Base-by-base conservation (phyloP, 2,888 invertebrate genomes). In the Ennomos quercinarius region DNA sequence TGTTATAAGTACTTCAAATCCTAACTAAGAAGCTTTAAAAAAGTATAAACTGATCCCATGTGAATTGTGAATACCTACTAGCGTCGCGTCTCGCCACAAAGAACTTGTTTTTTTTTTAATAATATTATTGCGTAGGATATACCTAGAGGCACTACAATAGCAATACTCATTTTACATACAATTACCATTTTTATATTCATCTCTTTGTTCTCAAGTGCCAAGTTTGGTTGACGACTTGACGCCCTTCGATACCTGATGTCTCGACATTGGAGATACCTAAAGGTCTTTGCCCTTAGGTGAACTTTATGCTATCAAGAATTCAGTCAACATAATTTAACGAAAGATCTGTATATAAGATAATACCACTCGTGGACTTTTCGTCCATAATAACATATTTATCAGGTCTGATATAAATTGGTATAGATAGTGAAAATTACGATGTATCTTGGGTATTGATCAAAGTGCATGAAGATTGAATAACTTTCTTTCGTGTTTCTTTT, bases 221-320 rank as follows among this genome's bases (percentile, higher is more conserved):
- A 44, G 39, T 36, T 27, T 27, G 27, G 27, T 5, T 27, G 27
- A 38, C 13, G 57, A 37, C 59, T 5, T 27, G 27, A 38, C 13
- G 57, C 41, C 59, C 50, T 48, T 59, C 44, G 40, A 49, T 37
- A 35, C 49, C 8, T 11, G 51, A 45, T 37, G 37, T 45, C 8
- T 11, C 53, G 58, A 56, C 62, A 61, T 63, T 63, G 63, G 35
- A 59, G 44, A 45, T 42, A 34, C 45, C 9, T 12, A 45, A 13
- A 50, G 60, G 63, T 48, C 53, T 59, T 59, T 68, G 63, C 46
- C 55, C 64, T 59, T 59, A 42, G 53, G 37, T 68, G 67, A 69
- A 65, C 64, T 56, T 47, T 27, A 45, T 35, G 9, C 36, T 41
- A 13, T 43, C 17, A 17, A 37, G 42, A 37, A 51, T 11, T 8